Conservation (phyloP, 2,888 invertebrate genomes). For the Argynnis bischoffii region DNA sequence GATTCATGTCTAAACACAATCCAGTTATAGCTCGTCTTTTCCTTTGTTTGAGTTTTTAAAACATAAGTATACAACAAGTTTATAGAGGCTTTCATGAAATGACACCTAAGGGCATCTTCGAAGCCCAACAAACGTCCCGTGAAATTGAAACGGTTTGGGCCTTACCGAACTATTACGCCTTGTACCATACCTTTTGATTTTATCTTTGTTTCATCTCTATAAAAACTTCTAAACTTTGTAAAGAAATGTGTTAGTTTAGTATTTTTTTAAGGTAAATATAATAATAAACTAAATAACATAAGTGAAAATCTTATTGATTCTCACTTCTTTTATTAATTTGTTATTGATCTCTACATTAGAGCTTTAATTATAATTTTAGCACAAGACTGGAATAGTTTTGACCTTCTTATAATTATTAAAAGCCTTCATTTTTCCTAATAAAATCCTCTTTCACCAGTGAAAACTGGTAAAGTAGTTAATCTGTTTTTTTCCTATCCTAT, state of each 20-base stretch:
- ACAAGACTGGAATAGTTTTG: too few species aligned
- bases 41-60: constrained; percentile 29
- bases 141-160: constrained; percentile 76
- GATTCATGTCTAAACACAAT: constrained; percentile 1
- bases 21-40: constrained; percentile 16
- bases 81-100: constrained; percentile 66
- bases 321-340: too few species aligned
- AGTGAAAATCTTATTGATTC: too few species aligned
- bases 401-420: too few species aligned
- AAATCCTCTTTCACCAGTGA: too few species aligned
- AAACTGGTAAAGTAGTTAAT: too few species aligned
- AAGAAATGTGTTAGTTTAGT: neutral
- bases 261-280: neutral
- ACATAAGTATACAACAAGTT: constrained; percentile 28
- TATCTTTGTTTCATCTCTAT: constrained; percentile 18
- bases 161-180: constrained; percentile 35
- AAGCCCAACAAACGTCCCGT: constrained; percentile 78
- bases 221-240: constrained; percentile 6
- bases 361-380: too few species aligned
- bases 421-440: too few species aligned
- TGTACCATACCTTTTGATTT: constrained; percentile 16
- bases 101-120: constrained; percentile 78
- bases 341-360: too few species aligned
- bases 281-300: too few species aligned
- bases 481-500: too few species aligned